phyloP scores from a whole-genome alignment of 2,797 vertebrate species.

The Sternarchorhynchus goeldii region DNA sequence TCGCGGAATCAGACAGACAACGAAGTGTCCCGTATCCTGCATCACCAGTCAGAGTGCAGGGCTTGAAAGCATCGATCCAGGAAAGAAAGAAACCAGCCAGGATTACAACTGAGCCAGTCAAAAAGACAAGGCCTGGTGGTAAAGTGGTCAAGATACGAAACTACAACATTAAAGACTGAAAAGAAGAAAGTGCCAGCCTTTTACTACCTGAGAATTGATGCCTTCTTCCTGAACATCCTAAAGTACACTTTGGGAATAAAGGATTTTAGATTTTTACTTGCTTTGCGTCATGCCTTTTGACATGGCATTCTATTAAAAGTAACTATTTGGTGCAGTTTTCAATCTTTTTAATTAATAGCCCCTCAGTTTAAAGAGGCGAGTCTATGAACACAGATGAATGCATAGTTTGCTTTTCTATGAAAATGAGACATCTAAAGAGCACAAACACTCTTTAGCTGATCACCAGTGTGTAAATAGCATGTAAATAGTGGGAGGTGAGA shows the following conservation, averaged over 20 bases:
- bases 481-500: no score
- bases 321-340: neutral
- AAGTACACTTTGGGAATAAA: neutral
- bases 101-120: slow-evolving; percentile 40
- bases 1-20: slow-evolving; percentile 1
- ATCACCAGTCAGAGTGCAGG: slow-evolving; percentile 60
- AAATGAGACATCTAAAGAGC: no score
- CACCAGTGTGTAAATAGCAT: no score
- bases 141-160: slow-evolving; percentile 78
- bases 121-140: slow-evolving; percentile 60
- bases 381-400: no score
- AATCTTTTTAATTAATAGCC: neutral
- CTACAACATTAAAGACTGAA: slow-evolving; percentile 87
- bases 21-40: slow-evolving; percentile 13
- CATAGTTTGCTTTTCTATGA: no score
- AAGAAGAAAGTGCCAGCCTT: neutral
- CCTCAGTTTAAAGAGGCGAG: no score
- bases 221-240: neutral
- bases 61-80: slow-evolving; percentile 64
- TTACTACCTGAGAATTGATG: neutral
- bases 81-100: slow-evolving; percentile 64
- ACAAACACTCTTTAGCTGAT: no score
- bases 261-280: neutral
- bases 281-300: neutral
- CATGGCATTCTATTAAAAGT: neutral